Percentiles rank a stretch among this genome's conserved stretches.
Conservation (phyloP, 1,140 invertebrate genomes). For the Drosophila pruinosa region DNA sequence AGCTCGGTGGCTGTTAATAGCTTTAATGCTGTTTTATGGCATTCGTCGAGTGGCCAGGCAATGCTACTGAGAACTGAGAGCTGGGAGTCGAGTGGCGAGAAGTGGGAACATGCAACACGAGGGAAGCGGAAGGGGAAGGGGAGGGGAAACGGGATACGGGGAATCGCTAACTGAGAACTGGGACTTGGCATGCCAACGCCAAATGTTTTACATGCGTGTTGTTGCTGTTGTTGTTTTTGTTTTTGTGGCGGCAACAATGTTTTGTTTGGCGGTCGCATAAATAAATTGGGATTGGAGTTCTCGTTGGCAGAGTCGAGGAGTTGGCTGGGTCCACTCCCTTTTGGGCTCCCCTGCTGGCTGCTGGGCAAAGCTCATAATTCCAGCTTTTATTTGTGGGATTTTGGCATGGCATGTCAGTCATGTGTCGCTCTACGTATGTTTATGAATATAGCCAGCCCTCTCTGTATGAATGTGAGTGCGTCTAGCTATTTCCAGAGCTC, state of each 20-base stretch:
- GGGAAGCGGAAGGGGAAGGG: neutral
- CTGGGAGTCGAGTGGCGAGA: conserved; percentile 1
- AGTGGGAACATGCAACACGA: too few species aligned
- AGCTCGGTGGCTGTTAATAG: conserved; percentile 67
- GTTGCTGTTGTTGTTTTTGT: conserved; percentile 1
- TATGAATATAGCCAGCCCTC: too few species aligned
- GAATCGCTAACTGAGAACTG: conserved; percentile 34
- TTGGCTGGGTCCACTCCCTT: neutral
- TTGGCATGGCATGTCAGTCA: conserved; percentile 77
- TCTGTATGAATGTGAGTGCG: neutral
- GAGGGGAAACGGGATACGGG: neutral
- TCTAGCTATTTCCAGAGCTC: neutral
- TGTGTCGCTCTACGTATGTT: conserved; percentile 39
- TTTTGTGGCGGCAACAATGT: conserved; percentile 65
- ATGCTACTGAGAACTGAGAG: conserved; percentile 7
- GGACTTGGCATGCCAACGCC: conserved; percentile 71
- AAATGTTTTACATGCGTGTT: conserved; percentile 75
- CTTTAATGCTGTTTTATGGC: conserved; percentile 79
- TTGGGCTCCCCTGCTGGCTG: neutral
- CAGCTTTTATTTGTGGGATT: conserved; percentile 81
- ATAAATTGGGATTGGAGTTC: conserved; percentile 71
- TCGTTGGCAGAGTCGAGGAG: conserved; percentile 1
- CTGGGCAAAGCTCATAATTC: conserved; percentile 71
- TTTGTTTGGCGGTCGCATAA: conserved; percentile 67
- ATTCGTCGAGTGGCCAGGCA: conserved; percentile 56